Evolutionary conservation across 2,797 vertebrate species (phyloP), one percentile per base, ranked within the genome.

Genomic region (Falco peregrinus): DNA sequence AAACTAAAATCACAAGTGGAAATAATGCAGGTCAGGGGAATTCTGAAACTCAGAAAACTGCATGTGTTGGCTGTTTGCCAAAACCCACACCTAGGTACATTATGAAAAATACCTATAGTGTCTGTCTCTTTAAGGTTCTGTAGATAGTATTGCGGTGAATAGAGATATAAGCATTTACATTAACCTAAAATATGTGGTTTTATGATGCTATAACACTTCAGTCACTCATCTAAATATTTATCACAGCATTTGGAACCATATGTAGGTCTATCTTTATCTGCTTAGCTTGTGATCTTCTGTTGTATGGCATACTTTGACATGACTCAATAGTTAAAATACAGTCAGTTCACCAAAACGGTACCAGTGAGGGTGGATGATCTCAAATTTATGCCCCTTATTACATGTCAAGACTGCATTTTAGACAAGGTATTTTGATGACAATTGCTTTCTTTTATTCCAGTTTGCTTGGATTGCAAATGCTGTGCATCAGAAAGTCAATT

Each of bases 11-110:
- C 68, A 48, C 19, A 56, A 94, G 84, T 86, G 78, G 92, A 96
- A 97, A 96, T 97, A 96, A 91, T 78, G 69, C 64, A 93, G 57
- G 73, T 95, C 78, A 84, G 67, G 63, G 71, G 88, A 71, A 92
- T 93, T 93, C 45, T 85, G 41, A 80, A 81, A 84, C 61, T 65
- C 11, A 4, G 84, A 56, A 60, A 69, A 29, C 53, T 35, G 43
- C n/a, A 64, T 9, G 4, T 10, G 9, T 73, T 84, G 87, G 71
- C 68, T 35, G 5, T 74, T 77, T 85, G 67, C 74, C 76, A 93
- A 77, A 71, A 3, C n/a, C 65, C 61, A 37, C n/a, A 57, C 37
- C 31, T 8, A 65, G 56, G 33, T 47, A 60, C 45, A 21, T 59
- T 11, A 15, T 43, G 63, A 81, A 45, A 93, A 83, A 89, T 37